Conservation (phyloP, 2,888 invertebrate genomes). For the Platypus cylindrus region DNA sequence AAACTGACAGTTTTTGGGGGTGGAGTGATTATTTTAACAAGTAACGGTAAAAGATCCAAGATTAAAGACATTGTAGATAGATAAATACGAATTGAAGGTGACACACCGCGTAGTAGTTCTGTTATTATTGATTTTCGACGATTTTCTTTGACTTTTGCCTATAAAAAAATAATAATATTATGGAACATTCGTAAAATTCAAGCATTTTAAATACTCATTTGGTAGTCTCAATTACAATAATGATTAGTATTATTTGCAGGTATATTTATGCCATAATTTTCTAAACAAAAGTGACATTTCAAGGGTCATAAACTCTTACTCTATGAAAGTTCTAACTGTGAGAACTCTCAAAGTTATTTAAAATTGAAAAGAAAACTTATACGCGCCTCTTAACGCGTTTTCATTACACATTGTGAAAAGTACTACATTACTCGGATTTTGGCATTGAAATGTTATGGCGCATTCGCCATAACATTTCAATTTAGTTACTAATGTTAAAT, state of each 20-base stretch:
- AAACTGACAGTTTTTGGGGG: conserved; percentile 55
- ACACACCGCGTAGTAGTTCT: conserved; percentile 51
- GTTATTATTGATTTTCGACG: conserved; percentile 42
- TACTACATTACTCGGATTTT: no score
- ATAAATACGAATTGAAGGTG: conserved; percentile 39
- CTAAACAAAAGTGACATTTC: no score
- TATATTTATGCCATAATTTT: no score
- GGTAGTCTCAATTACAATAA: no score
- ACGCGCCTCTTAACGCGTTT: no score
- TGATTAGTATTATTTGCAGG: no score
- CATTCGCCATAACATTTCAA: conserved; percentile 1
- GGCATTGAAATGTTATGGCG: no score
- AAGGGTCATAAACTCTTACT: neutral
- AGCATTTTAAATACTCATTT: no score
- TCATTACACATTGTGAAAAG: no score
- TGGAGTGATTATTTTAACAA: conserved; percentile 62
- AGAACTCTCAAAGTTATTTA: conserved; percentile 1
- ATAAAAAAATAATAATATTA: conserved; percentile 19
- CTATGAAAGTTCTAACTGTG: conserved; percentile 1
- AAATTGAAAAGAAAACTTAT: no score
- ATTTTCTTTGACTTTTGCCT: conserved; percentile 44
- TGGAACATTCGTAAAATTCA: no score
- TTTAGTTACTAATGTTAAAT: no score
- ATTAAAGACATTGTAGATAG: conserved; percentile 38
- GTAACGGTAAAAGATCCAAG: conserved; percentile 57